phyloP scores from a whole-genome alignment of 2,113 vertebrate genomes.

The Cranoglanis bouderius region DNA sequence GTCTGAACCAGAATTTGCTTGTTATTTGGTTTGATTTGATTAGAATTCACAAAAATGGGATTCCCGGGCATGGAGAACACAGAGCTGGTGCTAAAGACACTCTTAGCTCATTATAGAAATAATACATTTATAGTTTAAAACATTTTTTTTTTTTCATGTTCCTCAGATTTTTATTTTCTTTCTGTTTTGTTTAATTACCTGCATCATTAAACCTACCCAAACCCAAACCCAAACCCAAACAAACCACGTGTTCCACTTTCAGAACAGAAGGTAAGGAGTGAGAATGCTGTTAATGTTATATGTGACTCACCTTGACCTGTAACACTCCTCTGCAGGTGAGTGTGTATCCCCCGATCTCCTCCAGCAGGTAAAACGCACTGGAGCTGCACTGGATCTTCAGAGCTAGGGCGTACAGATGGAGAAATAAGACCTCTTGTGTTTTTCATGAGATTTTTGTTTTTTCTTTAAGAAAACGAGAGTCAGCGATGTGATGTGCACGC shows the following conservation, averaged over 20 bases:
- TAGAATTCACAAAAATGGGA: not conserved
- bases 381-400: conserved; percentile 90
- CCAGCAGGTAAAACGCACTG: conserved; percentile 80
- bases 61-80: not conserved
- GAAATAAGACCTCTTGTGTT: not conserved
- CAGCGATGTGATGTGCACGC: no score
- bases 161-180: no score
- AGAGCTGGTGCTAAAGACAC: not conserved
- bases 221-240: not conserved
- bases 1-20: not conserved
- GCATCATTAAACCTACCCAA: no score
- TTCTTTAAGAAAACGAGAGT: not conserved
- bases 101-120: not conserved
- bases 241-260: not conserved
- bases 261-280: not conserved
- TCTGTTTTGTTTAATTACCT: no score
- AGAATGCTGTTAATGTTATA: not conserved
- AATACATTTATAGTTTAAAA: no score
- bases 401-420: conserved; percentile 62
- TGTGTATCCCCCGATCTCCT: conserved; percentile 83
- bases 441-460: not conserved
- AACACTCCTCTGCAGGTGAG: conserved; percentile 81
- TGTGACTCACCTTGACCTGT: conserved; percentile 82
- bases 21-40: not conserved
- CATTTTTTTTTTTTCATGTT: no score